Percentiles rank a stretch among this genome's conserved stretches.
Conservation (phyloP, 2,113 vertebrate species). For the Cygnus buccinator region DNA sequence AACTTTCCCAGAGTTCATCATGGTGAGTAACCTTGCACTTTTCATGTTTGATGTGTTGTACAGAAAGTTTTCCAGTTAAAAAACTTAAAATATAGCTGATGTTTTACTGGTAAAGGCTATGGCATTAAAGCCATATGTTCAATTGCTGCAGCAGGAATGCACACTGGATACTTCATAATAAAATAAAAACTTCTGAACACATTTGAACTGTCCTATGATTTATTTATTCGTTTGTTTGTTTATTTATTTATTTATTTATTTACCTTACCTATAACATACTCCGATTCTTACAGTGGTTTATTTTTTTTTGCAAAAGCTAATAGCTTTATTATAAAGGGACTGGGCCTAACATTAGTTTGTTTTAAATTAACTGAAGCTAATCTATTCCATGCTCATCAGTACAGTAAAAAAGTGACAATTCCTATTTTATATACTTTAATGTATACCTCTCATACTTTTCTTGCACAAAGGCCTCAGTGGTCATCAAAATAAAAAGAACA, state of each 20-base stretch:
- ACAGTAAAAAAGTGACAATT: not conserved
- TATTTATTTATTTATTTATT: not conserved
- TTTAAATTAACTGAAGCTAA: not conserved
- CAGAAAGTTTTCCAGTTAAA: not conserved
- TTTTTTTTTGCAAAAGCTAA: not conserved
- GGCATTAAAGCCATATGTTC: not conserved
- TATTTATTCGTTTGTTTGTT: not conserved
- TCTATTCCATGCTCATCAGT: not conserved
- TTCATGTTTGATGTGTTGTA: not conserved
- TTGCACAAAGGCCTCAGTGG: not conserved
- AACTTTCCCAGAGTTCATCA: not conserved
- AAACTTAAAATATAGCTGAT: not conserved
- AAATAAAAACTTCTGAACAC: not conserved
- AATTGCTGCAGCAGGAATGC: not conserved
- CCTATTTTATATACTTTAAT: not conserved
- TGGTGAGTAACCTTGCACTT: not conserved
- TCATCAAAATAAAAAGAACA: not conserved
- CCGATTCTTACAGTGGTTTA: not conserved
- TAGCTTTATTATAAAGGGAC: not conserved
- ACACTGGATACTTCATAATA: not conserved
- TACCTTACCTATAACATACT: not conserved
- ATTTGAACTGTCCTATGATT: not conserved
- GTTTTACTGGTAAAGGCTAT: not conserved
- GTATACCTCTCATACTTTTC: not conserved
- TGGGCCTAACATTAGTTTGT: fast-evolving